phyloP scores from a whole-genome alignment of 2,888 invertebrate genomes.

The Tinea semifulvella region DNA sequence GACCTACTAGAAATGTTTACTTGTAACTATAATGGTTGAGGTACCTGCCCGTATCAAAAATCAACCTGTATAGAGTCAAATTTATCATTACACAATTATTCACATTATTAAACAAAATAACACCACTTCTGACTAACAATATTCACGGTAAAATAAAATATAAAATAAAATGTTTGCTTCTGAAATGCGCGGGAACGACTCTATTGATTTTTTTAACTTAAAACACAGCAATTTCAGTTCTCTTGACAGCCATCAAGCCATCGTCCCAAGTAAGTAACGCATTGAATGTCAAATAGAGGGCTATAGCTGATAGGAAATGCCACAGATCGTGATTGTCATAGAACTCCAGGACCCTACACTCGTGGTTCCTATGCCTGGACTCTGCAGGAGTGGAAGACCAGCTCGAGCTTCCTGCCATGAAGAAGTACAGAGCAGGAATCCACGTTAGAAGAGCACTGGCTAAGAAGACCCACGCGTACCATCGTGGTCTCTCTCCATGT shows the following conservation, averaged over 20 bases:
- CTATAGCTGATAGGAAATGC: conserved; percentile 86
- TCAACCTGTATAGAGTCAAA: too few relatives aligned
- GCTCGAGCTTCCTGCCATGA: conserved; percentile 30
- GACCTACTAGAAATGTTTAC: too few relatives aligned
- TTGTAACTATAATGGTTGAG: too few relatives aligned
- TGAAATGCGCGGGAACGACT: too few relatives aligned
- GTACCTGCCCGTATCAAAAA: too few relatives aligned
- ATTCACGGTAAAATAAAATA: too few relatives aligned
- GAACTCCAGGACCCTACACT: conserved; percentile 74
- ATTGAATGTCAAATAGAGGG: conserved; percentile 86
- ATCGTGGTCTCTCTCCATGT: conserved; percentile 69
- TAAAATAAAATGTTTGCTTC: too few relatives aligned
- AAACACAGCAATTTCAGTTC: conserved; percentile 83
- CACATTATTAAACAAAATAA: too few relatives aligned
- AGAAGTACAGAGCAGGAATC: conserved; percentile 72
- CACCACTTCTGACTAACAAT: too few relatives aligned
- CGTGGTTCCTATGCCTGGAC: conserved; percentile 71
- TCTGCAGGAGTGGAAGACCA: conserved; percentile 72
- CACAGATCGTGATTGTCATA: conserved; percentile 90
- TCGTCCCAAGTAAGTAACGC: conserved; percentile 85
- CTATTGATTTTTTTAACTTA: too few relatives aligned
- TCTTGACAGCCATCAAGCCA: conserved; percentile 75
- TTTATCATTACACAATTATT: too few relatives aligned
- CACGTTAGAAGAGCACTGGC: conserved; percentile 72
- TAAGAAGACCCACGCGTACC: conserved; percentile 73